phyloP scores from a whole-genome alignment of 2,113 vertebrate species.

The Myiozetetes cayanensis region DNA sequence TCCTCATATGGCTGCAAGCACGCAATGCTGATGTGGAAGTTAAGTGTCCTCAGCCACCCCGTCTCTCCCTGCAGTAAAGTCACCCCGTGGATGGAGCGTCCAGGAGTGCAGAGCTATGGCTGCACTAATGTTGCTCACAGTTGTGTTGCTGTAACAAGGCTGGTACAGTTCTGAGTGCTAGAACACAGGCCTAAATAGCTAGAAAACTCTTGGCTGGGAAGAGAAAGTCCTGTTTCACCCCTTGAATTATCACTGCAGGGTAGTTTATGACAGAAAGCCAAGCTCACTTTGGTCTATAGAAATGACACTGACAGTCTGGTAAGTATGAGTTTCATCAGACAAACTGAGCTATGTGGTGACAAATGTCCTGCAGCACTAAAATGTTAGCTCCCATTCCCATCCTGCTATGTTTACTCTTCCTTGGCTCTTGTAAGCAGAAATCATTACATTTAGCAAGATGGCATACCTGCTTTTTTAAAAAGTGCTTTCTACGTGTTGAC shows the following conservation, averaged over 20 bases:
- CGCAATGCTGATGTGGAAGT: background rate
- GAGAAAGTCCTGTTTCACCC: background rate
- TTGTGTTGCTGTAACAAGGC: background rate
- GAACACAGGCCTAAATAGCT: background rate
- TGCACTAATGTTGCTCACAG: rapidly evolving
- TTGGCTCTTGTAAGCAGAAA: background rate
- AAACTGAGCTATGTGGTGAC: background rate
- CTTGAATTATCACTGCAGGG: background rate
- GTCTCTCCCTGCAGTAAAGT: background rate
- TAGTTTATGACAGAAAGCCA: background rate
- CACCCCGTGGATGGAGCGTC: rapidly evolving
- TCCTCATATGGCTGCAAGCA: slow-evolving; percentile 30
- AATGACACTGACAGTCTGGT: background rate
- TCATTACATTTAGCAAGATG: background rate
- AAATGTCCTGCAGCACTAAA: background rate
- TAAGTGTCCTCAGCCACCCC: slow-evolving; percentile 33
- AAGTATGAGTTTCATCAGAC: background rate
- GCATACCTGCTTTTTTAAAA: background rate
- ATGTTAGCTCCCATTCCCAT: background rate
- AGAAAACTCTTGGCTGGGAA: background rate
- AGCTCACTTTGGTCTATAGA: background rate
- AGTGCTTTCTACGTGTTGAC: background rate
- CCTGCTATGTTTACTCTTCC: background rate
- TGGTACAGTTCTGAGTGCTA: background rate
- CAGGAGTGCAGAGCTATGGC: background rate